Percentiles rank a stretch among this genome's conserved stretches.
Conservation (phyloP, 2,113 vertebrate genomes). For the Lota lota region DNA sequence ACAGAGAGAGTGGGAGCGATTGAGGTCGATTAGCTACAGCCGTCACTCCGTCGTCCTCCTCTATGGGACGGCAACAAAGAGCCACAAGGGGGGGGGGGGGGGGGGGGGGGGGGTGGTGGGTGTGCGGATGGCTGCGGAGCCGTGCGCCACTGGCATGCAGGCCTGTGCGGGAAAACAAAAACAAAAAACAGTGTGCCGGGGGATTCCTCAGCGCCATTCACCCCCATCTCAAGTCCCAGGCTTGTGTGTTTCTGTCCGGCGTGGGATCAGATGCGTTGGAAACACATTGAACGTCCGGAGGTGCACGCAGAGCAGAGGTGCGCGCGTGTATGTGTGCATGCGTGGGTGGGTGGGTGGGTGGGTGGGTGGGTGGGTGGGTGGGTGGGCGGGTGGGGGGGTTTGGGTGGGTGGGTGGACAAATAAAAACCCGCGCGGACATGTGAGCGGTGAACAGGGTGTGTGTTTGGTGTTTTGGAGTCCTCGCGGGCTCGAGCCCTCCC, state of each 20-base stretch:
- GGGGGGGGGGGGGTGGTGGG: constrained; percentile 38
- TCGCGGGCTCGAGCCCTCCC: constrained; percentile 13
- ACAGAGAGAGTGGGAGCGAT: constrained; percentile 61
- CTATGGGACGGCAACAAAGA: constrained; percentile 57
- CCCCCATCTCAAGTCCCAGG: too few species aligned
- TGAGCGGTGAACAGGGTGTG: neutral
- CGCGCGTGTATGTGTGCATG: constrained; percentile 35
- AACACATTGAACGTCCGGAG: too few species aligned
- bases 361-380: constrained; percentile 6
- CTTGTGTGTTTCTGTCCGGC: too few species aligned
- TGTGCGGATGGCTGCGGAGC: constrained; percentile 13
- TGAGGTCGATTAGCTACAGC: constrained; percentile 75
- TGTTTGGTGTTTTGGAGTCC: neutral
- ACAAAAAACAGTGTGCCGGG: too few species aligned
- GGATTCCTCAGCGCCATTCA: too few species aligned
- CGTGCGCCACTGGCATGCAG: constrained; percentile 8
- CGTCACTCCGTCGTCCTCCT: constrained; percentile 65
- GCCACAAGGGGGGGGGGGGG: constrained; percentile 25
- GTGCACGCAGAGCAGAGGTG: constrained; percentile 20
- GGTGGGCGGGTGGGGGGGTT: constrained; percentile 4
- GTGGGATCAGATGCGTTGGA: too few species aligned
- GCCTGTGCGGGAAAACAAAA: neutral
- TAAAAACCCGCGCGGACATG: too few species aligned
- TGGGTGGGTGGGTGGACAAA: too few species aligned
- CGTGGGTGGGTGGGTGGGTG: neutral